A percentile compares a stretch with the other conserved stretches of the same genome.
Evolutionary conservation across 2,113 vertebrate species (phyloP).

Genomic region (Ceyx melanurus): DNA sequence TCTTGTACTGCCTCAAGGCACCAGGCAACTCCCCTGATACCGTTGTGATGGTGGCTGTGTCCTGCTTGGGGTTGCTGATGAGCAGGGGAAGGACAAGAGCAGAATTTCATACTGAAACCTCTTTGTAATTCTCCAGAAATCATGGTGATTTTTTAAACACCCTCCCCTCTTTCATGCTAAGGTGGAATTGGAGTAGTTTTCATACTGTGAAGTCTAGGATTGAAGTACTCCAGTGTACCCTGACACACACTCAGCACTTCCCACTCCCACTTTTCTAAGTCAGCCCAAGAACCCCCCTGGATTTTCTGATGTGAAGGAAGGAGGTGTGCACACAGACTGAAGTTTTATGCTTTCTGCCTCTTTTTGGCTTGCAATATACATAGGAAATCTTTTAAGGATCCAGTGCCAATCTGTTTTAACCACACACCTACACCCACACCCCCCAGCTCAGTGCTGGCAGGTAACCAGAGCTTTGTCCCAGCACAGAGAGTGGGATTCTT

Average conservation of each 20-base stretch:
- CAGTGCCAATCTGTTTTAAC: not conserved
- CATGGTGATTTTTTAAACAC: not conserved
- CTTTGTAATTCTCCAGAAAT: slow-evolving; percentile 19
- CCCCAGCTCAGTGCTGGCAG: not conserved
- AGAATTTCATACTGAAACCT: not conserved
- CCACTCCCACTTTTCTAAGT: not conserved
- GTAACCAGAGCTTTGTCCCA: not conserved
- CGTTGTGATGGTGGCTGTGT: not conserved
- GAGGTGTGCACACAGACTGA: not conserved
- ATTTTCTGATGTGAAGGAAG: not conserved
- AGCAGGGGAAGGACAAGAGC: not conserved
- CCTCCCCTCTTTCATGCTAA: not conserved
- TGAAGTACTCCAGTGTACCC: not conserved
- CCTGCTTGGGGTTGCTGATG: not conserved
- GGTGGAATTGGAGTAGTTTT: slow-evolving; percentile 44
- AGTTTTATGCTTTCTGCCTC: slow-evolving; percentile 31
- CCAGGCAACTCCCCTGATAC: not conserved
- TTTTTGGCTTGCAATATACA: slow-evolving; percentile 17
- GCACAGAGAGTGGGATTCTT: slow-evolving; percentile 18
- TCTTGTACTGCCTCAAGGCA: not conserved
- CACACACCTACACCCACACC: not conserved
- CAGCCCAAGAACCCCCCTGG: not conserved
- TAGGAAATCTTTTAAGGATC: not conserved
- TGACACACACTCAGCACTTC: slow-evolving; percentile 3
- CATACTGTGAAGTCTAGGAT: slow-evolving; percentile 5